phyloP scores from a whole-genome alignment of 2,797 vertebrate species.

The Enteromius trimaculatus region DNA sequence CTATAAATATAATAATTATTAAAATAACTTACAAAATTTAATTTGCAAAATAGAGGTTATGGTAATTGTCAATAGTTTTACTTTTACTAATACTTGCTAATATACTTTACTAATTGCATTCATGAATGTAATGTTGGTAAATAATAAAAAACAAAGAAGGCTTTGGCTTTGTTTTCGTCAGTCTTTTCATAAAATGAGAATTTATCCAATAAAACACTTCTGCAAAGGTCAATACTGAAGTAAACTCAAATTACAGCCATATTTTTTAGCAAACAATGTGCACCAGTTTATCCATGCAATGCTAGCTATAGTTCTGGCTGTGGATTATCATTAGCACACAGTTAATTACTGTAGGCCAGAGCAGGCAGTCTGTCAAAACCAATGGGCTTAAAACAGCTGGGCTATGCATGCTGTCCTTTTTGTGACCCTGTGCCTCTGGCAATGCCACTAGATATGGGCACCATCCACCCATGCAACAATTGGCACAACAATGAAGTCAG shows the following conservation, averaged over 20 bases:
- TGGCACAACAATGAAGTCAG: constrained; percentile 34
- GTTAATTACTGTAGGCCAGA: constrained; percentile 58
- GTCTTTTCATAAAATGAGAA: background rate
- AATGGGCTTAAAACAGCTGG: constrained; percentile 60
- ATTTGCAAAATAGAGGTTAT: background rate
- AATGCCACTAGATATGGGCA: constrained; percentile 47
- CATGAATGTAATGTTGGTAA: constrained; percentile 5
- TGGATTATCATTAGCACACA: constrained; percentile 59
- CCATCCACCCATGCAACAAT: constrained; percentile 32
- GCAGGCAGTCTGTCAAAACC: constrained; percentile 61
- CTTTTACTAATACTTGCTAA: background rate
- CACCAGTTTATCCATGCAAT: constrained; percentile 33
- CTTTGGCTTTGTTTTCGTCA: background rate
- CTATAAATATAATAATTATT: background rate
- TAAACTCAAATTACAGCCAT: constrained; percentile 28
- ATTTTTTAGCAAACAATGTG: constrained; percentile 39
- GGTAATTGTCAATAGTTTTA: background rate
- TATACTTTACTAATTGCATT: no score
- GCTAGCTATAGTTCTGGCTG: constrained; percentile 44
- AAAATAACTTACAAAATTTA: background rate
- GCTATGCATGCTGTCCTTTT: constrained; percentile 57
- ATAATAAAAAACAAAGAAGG: constrained; percentile 1
- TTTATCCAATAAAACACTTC: constrained; percentile 6
- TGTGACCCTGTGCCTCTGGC: constrained; percentile 55
- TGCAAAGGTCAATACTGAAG: constrained; percentile 6